These are phyloP conservation scores for Nothocercus nigrocapillus DNA, from an alignment of 2,113 vertebrate species.

Conservation along the genomic window DNA sequence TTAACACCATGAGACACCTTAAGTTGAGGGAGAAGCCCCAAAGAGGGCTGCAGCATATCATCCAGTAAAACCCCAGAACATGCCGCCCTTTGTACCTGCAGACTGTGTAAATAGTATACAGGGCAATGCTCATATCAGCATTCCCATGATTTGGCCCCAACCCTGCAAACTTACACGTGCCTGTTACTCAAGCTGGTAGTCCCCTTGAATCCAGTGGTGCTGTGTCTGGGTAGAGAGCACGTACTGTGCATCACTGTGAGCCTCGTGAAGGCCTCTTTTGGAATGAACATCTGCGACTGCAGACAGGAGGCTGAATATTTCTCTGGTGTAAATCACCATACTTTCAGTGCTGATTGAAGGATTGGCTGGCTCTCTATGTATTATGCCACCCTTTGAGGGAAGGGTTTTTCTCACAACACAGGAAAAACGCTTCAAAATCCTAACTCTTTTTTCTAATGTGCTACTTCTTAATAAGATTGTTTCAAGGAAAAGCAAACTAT, in stretches of 20 bases:
- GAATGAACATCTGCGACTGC: not conserved
- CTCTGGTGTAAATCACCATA: not conserved
- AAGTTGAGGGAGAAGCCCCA: not conserved
- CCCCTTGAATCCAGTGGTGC: not conserved
- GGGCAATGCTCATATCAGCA: not conserved
- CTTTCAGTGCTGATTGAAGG: not conserved
- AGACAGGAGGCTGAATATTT: not conserved
- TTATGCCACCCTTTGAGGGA: not conserved
- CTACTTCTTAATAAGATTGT: not conserved
- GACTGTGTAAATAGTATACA: not conserved
- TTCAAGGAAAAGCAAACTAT: not conserved
- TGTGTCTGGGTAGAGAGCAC: not conserved
- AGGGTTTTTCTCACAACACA: not conserved
- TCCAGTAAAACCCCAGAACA: not conserved
- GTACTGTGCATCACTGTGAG: not conserved
- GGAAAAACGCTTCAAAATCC: not conserved
- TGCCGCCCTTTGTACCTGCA: not conserved
- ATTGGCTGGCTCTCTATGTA: not conserved
- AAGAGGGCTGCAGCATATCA: not conserved
- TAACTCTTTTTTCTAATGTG: not conserved
- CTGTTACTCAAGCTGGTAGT: not conserved
- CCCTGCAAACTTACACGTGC: not conserved
- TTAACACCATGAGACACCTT: not conserved
- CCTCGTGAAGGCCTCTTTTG: not conserved
- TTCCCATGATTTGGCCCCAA: conserved; percentile 1